These are phyloP conservation scores for Quadroppia sp. DNA, from an alignment of 2,888 invertebrate genomes.

Conservation along the genomic window DNA sequence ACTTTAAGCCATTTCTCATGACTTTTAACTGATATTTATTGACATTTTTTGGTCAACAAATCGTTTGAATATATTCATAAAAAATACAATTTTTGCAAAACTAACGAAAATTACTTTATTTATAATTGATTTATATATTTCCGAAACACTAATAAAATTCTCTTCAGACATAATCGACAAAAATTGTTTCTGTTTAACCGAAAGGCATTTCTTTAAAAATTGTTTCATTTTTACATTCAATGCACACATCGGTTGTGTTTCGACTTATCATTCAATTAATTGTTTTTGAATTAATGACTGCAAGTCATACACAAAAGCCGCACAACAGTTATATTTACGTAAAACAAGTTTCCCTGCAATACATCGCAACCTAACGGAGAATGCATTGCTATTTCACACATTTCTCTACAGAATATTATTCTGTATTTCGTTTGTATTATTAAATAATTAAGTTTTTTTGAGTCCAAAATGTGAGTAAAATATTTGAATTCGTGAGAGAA, in stretches of 20 bases:
- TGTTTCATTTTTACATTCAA: background rate
- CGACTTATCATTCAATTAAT: background rate
- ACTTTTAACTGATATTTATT: too few relatives aligned
- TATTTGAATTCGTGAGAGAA: background rate
- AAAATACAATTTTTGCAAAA: too few relatives aligned
- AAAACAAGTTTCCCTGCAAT: background rate
- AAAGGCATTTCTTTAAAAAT: background rate
- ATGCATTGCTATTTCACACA: background rate
- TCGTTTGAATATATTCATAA: too few relatives aligned
- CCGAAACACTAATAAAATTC: too few relatives aligned
- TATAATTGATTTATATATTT: too few relatives aligned
- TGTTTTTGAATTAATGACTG: conserved; percentile 11
- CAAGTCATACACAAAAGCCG: background rate
- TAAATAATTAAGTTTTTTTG: conserved; percentile 6
- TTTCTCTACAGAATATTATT: background rate
- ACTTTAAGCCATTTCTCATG: too few relatives aligned
- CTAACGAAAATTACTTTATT: too few relatives aligned
- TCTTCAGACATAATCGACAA: background rate
- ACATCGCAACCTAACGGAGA: background rate
- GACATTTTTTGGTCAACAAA: too few relatives aligned
- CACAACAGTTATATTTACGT: background rate
- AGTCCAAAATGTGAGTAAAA: background rate
- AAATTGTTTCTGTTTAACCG: background rate
- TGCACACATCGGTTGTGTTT: background rate
- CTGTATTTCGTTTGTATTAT: background rate